phyloP scores from a whole-genome alignment of 2,888 invertebrate genomes.

The Dichetophora obliterata region DNA sequence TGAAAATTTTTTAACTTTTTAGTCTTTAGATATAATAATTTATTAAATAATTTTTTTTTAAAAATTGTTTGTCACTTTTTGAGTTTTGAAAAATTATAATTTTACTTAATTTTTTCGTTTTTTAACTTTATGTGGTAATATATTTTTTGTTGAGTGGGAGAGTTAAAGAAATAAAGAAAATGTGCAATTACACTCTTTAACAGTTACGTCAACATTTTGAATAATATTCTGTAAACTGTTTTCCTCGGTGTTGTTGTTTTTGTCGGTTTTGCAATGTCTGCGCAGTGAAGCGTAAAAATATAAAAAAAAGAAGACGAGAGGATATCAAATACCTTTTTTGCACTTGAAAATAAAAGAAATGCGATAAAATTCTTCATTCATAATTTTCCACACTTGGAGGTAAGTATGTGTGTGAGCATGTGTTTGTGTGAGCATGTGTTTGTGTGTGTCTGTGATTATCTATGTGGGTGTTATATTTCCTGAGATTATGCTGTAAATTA shows the following conservation, averaged over 20 bases:
- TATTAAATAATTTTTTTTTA: too few relatives aligned
- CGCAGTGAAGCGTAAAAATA: constrained; percentile 20
- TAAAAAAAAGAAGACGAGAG: constrained; percentile 12
- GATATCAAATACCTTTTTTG: constrained; percentile 16
- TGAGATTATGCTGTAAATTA: background rate
- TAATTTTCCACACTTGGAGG: constrained; percentile 45
- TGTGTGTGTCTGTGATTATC: background rate
- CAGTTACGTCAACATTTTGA: background rate
- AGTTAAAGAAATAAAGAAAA: too few relatives aligned
- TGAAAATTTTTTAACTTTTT: too few relatives aligned
- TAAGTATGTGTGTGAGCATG: background rate
- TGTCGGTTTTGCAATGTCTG: constrained; percentile 8
- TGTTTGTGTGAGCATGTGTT: background rate
- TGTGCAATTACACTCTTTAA: background rate
- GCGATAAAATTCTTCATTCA: constrained; percentile 37
- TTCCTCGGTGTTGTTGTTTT: background rate
- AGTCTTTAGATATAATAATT: too few relatives aligned
- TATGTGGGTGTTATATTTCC: background rate
- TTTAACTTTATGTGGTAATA: too few relatives aligned
- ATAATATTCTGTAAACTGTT: too few relatives aligned
- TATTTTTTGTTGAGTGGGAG: too few relatives aligned
- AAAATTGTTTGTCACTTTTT: too few relatives aligned
- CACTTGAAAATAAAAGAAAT: constrained; percentile 17
- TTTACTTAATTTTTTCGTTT: too few relatives aligned
- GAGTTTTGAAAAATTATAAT: too few relatives aligned